Conservation (phyloP, 2,797 vertebrate species). For the Otus scops region DNA sequence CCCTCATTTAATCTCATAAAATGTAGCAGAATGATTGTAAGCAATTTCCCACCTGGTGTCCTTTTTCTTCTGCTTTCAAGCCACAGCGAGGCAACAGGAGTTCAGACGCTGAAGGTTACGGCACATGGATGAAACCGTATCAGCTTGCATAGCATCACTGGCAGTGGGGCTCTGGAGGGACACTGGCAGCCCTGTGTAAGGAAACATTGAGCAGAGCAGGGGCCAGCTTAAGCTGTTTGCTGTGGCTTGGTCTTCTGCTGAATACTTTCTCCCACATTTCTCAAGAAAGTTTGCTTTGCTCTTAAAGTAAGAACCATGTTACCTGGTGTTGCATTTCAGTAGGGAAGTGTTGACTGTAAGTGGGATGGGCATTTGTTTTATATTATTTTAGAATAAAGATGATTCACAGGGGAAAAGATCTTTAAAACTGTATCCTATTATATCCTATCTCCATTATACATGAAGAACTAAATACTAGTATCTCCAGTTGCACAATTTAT, state of each 20-base stretch:
- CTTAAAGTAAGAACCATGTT: background rate
- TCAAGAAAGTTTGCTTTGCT: background rate
- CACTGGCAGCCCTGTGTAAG: background rate
- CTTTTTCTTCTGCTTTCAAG: background rate
- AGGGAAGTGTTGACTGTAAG: background rate
- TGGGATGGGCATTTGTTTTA: background rate
- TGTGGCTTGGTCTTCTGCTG: background rate
- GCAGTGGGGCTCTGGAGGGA: background rate
- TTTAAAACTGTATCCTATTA: background rate
- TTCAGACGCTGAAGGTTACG: background rate
- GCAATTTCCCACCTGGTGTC: background rate
- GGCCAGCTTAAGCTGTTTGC: background rate
- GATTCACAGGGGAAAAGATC: background rate
- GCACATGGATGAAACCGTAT: background rate
- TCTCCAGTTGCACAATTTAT: background rate
- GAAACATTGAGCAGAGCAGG: background rate
- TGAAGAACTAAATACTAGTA: background rate
- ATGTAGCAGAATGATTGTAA: background rate
- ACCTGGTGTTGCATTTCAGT: background rate
- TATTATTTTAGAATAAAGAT: background rate
- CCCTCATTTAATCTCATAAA: constrained; percentile 47
- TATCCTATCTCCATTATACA: background rate
- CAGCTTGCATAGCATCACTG: background rate
- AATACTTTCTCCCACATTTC: background rate
- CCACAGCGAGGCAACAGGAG: background rate